Base-by-base conservation (phyloP, 2,888 invertebrate genomes). In the Barypeithes pellucidus region DNA sequence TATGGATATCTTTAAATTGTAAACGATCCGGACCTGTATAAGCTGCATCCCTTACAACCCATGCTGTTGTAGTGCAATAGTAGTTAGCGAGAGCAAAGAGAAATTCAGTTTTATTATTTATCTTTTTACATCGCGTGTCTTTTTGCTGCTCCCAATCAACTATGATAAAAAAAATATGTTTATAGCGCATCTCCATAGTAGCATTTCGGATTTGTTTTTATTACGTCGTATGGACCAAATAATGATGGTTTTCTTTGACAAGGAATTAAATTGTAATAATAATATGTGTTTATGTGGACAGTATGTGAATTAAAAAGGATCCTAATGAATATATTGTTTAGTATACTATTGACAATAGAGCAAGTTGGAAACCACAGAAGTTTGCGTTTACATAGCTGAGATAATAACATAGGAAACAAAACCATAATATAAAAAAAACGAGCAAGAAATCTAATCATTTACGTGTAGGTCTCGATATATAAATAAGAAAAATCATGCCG, bases 401-500 rank as follows among this genome's bases (percentile, higher is more conserved):
- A n/a, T n/a, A n/a, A n/a, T n/a, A n/a, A n/a, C n/a, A n/a, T n/a
- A n/a, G n/a, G n/a, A n/a, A n/a, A n/a, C n/a, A n/a, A n/a, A n/a
- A n/a, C n/a, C n/a, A n/a, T n/a, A n/a, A n/a, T n/a, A n/a, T n/a
- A n/a, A n/a, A n/a, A n/a, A n/a, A n/a, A n/a, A n/a, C n/a, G n/a
- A n/a, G n/a, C n/a, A n/a, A n/a, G n/a, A n/a, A n/a, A n/a, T n/a
- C n/a, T n/a, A n/a, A n/a, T n/a, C 2, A 24, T 29, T 2, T 29
- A 29, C 29, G 3, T 5, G 29, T 2, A 5, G 9, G 9, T 1
- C 29, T 29, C n/a, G 9, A 29, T 29, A 29, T 29, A 29, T 9
- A 29, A 29, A 9, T 29, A 29, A 29, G 7, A 5, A 5, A 29
- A 29, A 5, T 9, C 79, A 88, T 88, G 89, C 88, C 89, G 76